Evolutionary conservation across 1,140 invertebrate species (phyloP), one percentile per base, ranked within the genome.

Genomic region (Drosophila equinoxialis): DNA sequence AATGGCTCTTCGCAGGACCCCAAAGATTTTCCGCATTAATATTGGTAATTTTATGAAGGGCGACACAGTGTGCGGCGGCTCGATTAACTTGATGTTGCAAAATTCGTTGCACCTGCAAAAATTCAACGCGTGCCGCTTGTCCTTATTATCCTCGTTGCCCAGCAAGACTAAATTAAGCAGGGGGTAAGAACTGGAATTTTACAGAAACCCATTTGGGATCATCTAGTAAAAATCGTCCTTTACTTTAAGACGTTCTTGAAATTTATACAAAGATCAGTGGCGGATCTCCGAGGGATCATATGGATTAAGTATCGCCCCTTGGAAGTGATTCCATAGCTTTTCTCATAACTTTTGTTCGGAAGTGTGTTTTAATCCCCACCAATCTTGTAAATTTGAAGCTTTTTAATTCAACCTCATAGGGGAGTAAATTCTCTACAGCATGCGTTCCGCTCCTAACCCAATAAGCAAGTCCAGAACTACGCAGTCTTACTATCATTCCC

Each of bases 21-120:
- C 80, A 82, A 86, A 82, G 83, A 87, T 87, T 86, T 82, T 78
- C 75, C 67, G 62, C 75, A 73, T 81, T 79, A 74, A 68, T 84
- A 74, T 73, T 79, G 61, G 68, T 65, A 79, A 66, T 79, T 83
- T 83, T 61, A 81, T 81, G 65, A 74, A 76, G 72, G 62, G 75
- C 73, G 42, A 54, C 66, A 60, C 35, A 13, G 39, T 10, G 17
- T 51, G 17, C 61, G 26, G 39, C 61, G 61, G 42, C 45, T 51
- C 42, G 39, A 45, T 48, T 41, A 63, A 41, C 30, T 63, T n/a
- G 41, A 48, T 14, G 8, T 51, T 23, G 45, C 17, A 42, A 37
- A 37, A 37, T 3, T 37, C 35, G 35, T 11, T 86, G 82, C 82
- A 85, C 74, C 81, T 85, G 81, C 65, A 48, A 51, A 6, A 75